Evolutionary conservation across 2,888 invertebrate species (phyloP).

Genomic region (Bellardia pandia): DNA sequence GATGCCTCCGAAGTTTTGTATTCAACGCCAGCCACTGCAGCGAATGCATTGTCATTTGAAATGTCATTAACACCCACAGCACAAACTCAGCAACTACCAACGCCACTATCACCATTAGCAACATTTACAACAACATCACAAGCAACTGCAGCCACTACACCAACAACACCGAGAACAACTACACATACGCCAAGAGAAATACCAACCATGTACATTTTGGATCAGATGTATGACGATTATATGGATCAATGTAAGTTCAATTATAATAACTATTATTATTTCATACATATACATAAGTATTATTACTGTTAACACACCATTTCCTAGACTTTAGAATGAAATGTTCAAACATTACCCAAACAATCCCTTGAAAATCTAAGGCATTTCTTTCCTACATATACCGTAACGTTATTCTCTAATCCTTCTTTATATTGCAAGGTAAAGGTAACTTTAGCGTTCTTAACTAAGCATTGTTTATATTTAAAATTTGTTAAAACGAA

Average conservation of each 20-base stretch:
- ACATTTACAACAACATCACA: constrained; percentile 58
- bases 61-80: constrained; percentile 68
- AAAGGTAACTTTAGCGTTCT: no score
- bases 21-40: constrained; percentile 24
- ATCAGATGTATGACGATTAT: constrained; percentile 73
- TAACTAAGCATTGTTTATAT: no score
- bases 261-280: constrained; percentile 9
- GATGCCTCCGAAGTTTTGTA: constrained; percentile 61
- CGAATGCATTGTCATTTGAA: constrained; percentile 61
- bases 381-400: no score
- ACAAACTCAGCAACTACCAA: constrained; percentile 45
- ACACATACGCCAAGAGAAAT: constrained; percentile 69
- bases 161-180: constrained; percentile 79
- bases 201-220: constrained; percentile 80
- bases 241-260: constrained; percentile 71
- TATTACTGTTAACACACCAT: not conserved
- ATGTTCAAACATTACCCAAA: no score
- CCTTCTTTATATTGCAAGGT: no score
- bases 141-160: constrained; percentile 74
- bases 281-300: not conserved
- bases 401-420: no score
- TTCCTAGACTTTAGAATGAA: not conserved
- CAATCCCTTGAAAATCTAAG: no score
- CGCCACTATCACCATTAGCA: constrained; percentile 68
- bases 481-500: no score